Evolutionary conservation across 2,113 vertebrate genomes (phyloP).

Genomic region (Eonycteris spelaea): DNA sequence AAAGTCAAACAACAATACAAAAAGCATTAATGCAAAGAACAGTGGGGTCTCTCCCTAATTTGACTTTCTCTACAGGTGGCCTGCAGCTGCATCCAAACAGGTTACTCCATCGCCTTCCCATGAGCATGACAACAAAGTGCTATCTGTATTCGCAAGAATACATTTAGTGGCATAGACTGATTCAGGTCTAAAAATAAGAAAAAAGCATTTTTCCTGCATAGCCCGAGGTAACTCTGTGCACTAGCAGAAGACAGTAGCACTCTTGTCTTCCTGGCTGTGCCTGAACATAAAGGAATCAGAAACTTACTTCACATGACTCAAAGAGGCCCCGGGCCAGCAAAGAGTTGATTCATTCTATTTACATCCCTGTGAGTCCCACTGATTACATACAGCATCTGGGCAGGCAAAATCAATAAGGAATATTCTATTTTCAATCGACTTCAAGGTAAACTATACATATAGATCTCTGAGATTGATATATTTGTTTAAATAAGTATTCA

Average conservation of each 20-base stretch:
- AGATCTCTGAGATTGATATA: neutral
- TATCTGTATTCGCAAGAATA: slow-evolving; percentile 88
- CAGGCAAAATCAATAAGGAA: slow-evolving; percentile 83
- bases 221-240: slow-evolving; percentile 90
- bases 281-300: slow-evolving; percentile 91
- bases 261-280: slow-evolving; percentile 91
- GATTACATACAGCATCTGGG: slow-evolving; percentile 71
- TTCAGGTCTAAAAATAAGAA: slow-evolving; percentile 93
- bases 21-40: slow-evolving; percentile 91
- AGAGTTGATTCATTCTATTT: slow-evolving; percentile 89
- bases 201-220: slow-evolving; percentile 87
- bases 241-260: slow-evolving; percentile 90
- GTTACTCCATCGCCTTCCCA: slow-evolving; percentile 87
- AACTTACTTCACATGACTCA: slow-evolving; percentile 92
- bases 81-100: slow-evolving; percentile 94
- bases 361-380: slow-evolving; percentile 77
- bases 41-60: slow-evolving; percentile 94
- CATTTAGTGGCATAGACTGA: slow-evolving; percentile 84
- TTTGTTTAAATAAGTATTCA: slow-evolving; percentile 65
- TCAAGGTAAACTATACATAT: slow-evolving; percentile 43
- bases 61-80: slow-evolving; percentile 97
- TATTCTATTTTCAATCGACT: slow-evolving; percentile 81
- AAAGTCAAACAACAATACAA: slow-evolving; percentile 87
- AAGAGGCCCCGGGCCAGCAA: slow-evolving; percentile 87
- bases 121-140: slow-evolving; percentile 85